These are phyloP conservation scores for Antechinus flavipes DNA, from an alignment of 2,113 vertebrate genomes.

Conservation along the genomic window DNA sequence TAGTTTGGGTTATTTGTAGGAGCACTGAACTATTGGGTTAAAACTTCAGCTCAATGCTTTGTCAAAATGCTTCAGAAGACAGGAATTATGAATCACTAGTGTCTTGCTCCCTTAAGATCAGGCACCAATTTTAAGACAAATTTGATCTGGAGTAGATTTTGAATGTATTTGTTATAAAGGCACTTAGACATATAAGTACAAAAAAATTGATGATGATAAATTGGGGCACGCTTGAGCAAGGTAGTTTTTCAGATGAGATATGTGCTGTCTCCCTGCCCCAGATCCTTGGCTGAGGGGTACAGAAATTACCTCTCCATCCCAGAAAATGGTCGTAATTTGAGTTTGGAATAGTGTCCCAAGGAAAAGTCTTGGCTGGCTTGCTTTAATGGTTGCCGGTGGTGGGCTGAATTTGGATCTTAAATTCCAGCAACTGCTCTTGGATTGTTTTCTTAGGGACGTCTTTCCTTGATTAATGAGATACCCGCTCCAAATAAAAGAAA, in stretches of 20 bases:
- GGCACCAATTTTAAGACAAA: not conserved
- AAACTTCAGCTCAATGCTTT: not conserved
- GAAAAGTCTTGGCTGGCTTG: not conserved
- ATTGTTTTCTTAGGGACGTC: not conserved
- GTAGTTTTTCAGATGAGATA: not conserved
- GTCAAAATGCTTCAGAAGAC: constrained; percentile 2
- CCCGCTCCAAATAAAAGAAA: not conserved
- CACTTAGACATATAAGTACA: not conserved
- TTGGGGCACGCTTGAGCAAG: not conserved
- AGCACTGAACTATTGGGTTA: not conserved
- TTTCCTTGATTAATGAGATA: not conserved
- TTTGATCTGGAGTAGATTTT: not conserved
- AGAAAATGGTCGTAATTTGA: not conserved
- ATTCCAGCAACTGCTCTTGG: not conserved
- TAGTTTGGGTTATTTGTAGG: not conserved
- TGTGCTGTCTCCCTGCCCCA: not conserved
- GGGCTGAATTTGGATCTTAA: not conserved
- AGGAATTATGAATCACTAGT: not conserved
- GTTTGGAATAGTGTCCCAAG: not conserved
- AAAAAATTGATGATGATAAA: not conserved
- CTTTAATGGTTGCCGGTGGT: not conserved
- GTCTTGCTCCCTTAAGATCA: not conserved
- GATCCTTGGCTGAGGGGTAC: not conserved
- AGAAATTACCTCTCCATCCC: not conserved
- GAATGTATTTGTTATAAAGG: not conserved